phyloP scores from a whole-genome alignment of 1,140 invertebrate genomes.

The Apis mellifera region DNA sequence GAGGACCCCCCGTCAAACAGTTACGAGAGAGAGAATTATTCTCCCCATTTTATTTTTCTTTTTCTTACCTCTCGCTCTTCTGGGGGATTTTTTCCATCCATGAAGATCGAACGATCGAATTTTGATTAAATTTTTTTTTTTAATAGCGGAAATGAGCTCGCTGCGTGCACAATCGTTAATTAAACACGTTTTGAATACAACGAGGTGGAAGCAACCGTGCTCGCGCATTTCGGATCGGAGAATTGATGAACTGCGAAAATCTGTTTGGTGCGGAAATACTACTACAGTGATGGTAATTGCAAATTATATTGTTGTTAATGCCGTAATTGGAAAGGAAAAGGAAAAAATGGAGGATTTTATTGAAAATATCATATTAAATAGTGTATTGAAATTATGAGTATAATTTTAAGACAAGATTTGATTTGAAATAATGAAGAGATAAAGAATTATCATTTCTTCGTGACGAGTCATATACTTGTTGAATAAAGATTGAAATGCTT shows the following conservation, averaged over 20 bases:
- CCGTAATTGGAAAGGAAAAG: background rate
- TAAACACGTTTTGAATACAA: background rate
- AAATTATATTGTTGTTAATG: background rate
- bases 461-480: no score
- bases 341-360: background rate
- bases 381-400: no score
- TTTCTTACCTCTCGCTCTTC: background rate
- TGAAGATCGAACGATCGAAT: background rate
- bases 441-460: no score
- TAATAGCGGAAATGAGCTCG: background rate
- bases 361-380: no score
- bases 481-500: no score
- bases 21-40: constrained; percentile 8
- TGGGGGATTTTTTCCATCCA: no score
- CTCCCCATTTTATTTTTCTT: background rate
- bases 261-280: background rate
- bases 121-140: background rate
- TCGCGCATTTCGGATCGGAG: background rate
- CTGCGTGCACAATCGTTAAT: background rate
- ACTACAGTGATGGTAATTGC: background rate
- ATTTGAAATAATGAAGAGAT: no score
- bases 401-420: no score
- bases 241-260: background rate
- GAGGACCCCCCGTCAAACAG: background rate
- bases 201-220: background rate